These are phyloP conservation scores for Sarcophilus harrisii DNA, from an alignment of 2,797 vertebrate species.

Conservation along the genomic window DNA sequence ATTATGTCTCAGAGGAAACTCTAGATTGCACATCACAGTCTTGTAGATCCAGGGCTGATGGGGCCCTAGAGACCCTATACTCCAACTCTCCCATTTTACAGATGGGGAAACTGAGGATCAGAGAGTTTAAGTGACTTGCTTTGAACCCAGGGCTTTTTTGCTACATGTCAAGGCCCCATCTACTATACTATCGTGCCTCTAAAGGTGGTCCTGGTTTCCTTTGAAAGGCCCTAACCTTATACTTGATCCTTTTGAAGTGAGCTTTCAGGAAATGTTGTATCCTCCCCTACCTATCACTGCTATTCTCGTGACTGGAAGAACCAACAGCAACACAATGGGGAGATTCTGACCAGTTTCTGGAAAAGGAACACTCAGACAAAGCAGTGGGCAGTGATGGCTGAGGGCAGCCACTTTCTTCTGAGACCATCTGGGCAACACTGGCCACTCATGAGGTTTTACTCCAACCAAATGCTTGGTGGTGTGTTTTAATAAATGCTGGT, in stretches of 20 bases:
- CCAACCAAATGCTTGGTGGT: neutral
- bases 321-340: neutral
- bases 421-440: neutral
- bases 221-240: neutral
- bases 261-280: neutral
- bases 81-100: neutral
- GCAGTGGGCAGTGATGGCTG: neutral
- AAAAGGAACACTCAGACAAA: neutral
- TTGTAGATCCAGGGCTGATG: neutral
- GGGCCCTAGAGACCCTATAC: neutral
- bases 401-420: neutral
- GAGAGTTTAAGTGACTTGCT: neutral
- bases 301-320: neutral
- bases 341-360: neutral
- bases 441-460: neutral
- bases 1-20: neutral
- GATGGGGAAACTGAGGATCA: neutral
- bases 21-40: neutral
- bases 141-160: neutral
- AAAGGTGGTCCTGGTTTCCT: neutral
- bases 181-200: neutral
- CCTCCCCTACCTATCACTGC: neutral
- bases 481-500: constrained; percentile 15
- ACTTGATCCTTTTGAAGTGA: neutral
- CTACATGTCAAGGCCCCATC: neutral